Conservation (phyloP, 1,140 invertebrate species). For the Neuroterus valhalla region DNA sequence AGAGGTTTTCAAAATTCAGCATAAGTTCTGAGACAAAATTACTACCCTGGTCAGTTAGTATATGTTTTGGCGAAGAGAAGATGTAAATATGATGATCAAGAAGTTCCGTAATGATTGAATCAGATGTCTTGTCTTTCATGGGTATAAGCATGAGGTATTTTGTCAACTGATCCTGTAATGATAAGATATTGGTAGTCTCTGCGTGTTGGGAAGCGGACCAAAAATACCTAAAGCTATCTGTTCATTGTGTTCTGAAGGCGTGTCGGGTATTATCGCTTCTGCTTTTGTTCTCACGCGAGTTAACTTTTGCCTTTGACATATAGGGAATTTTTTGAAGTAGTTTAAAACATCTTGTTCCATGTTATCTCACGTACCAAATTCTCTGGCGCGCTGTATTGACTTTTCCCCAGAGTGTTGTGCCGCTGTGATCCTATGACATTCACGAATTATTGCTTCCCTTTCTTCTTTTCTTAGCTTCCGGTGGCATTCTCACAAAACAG, state of each 20-base stretch:
- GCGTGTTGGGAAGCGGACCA: not conserved
- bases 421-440: not conserved
- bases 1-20: conserved; percentile 11
- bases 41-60: too few species aligned
- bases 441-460: too few species aligned
- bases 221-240: conserved; percentile 35
- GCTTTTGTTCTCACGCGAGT: not conserved
- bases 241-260: not conserved
- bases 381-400: conserved; percentile 1
- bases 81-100: not conserved
- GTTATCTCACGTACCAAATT: not conserved
- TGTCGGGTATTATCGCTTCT: conserved; percentile 7
- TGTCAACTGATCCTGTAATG: too few species aligned
- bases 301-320: conserved; percentile 21
- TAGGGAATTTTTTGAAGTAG: conserved; percentile 6
- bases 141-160: too few species aligned
- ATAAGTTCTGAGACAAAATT: too few species aligned
- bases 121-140: not conserved
- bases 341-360: conserved; percentile 1
- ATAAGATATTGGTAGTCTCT: not conserved
- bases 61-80: not conserved
- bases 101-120: not conserved
- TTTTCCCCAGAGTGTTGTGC: conserved; percentile 2
- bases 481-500: too few species aligned
- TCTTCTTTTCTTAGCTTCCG: too few species aligned